A percentile compares a stretch with the other conserved stretches of the same genome.
Evolutionary conservation across 2,113 vertebrate species (phyloP).

Genomic region (Silurus asotus): DNA sequence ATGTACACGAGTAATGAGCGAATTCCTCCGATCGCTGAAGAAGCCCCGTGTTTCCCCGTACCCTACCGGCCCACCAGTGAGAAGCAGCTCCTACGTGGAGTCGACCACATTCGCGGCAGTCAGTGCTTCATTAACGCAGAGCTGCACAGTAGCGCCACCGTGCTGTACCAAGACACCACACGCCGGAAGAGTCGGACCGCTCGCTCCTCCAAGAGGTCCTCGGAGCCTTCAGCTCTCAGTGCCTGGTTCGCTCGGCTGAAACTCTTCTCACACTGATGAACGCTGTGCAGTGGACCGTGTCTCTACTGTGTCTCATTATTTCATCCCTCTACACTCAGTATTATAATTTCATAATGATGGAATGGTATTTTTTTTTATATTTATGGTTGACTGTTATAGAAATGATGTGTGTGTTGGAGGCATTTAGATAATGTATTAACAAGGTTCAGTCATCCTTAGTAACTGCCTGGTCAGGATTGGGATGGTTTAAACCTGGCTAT

Average conservation of each 20-base stretch:
- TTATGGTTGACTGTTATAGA: neutral
- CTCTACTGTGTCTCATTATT: neutral
- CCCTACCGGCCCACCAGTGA: conserved; percentile 73
- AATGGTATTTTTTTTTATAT: neutral
- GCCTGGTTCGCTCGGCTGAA: conserved; percentile 87
- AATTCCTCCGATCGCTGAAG: conserved; percentile 86
- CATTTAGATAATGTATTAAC: neutral
- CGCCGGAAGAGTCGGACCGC: conserved; percentile 68
- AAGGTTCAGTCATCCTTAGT: neutral
- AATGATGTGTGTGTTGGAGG: neutral
- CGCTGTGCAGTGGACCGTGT: neutral
- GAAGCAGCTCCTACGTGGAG: conserved; percentile 79
- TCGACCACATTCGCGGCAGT: conserved; percentile 89
- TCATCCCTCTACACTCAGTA: conserved; percentile 57
- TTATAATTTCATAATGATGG: conserved; percentile 37
- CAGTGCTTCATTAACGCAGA: conserved; percentile 80
- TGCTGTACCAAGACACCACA: conserved; percentile 83
- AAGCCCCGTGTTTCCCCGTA: conserved; percentile 69
- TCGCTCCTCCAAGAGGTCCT: conserved; percentile 60
- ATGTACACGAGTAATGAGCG: conserved; percentile 91
- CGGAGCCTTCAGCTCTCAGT: conserved; percentile 79
- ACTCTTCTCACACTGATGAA: conserved; percentile 85
- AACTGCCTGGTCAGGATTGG: neutral
- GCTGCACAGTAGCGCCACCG: conserved; percentile 86
- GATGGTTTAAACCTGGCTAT: neutral